Evolutionary conservation across 2,888 invertebrate genomes (phyloP), one percentile per base, ranked within the genome.

Genomic region (Agrotis segetum): DNA sequence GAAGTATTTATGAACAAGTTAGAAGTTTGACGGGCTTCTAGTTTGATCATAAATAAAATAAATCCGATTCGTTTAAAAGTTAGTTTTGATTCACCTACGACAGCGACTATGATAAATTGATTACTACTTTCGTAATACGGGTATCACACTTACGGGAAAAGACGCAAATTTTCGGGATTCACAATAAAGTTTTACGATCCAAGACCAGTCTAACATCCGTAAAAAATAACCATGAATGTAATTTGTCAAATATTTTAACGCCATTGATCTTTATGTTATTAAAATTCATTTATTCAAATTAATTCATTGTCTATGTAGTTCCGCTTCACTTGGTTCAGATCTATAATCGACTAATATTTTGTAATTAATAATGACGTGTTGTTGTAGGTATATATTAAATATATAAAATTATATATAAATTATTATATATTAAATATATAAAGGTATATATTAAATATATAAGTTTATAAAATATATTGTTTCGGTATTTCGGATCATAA

Each of bases 281-380:
- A 58, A 61, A 16, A 74, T 74, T 74, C 3, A 81, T 74, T 67
- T 70, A 71, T 70, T 74, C 52, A 67, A 80, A 79, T 79, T 44
- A 62, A 67, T 47, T 71, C 46, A 21, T 49, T 65, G 40, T 17
- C n/a, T n/a, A 55, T 24, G 13, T 46, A 52, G 71, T 80, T 79
- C 80, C 80, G 63, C 66, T 58, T 64, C 50, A 29, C 40, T 67
- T 52, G 14, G 29, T 53, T 74, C 46, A 17, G 50, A 47, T 52
- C 14, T 67, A 74, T 9, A 52, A 19, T 29, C 44, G 29, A 24
- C 3, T 29, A n/a, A 56, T 56, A 60, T 47, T 52, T 55, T 21
- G 21, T 29, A n/a, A 62, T 24, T 34, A 60, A 21, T 13, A n/a
- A 40, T 59, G 9, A 59, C 13, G 44, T 21, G 19, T 19, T 24